A percentile compares a stretch with the other conserved stretches of the same genome.
Conservation (phyloP, 2,888 invertebrate species). For the Perithous albicinctus region DNA sequence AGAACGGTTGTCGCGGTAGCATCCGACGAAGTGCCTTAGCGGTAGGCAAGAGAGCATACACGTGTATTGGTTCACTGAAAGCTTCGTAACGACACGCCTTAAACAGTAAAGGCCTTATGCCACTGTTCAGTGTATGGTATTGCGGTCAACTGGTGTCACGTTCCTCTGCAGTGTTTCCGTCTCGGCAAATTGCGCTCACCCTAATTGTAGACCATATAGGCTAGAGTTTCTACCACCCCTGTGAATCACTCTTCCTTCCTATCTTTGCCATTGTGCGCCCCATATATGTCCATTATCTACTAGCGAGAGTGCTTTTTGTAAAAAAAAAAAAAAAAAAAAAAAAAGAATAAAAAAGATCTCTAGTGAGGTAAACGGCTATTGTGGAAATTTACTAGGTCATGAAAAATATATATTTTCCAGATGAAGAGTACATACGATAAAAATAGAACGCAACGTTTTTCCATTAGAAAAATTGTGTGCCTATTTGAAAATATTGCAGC, state of each 20-base stretch:
- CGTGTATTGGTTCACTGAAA: conserved; percentile 6
- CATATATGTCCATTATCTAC: too few relatives aligned
- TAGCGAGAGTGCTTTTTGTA: too few relatives aligned
- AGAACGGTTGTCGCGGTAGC: background rate
- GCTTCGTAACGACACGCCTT: conserved; percentile 34
- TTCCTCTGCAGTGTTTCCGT: conserved; percentile 27
- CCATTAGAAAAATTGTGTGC: too few relatives aligned
- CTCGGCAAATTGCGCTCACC: conserved; percentile 12
- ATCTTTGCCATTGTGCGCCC: background rate
- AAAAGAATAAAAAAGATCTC: too few relatives aligned
- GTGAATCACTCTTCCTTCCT: background rate
- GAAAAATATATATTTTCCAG: too few relatives aligned
- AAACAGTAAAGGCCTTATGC: background rate
- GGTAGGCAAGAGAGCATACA: background rate
- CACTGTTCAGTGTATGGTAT: conserved; percentile 13
- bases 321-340: too few relatives aligned
- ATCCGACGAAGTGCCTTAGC: background rate
- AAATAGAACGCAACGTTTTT: too few relatives aligned
- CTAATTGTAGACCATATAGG: background rate
- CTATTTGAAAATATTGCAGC: too few relatives aligned
- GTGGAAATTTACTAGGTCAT: too few relatives aligned
- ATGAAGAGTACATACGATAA: too few relatives aligned
- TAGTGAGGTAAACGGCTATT: too few relatives aligned
- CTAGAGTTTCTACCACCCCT: background rate
- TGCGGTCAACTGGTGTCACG: conserved; percentile 18